Percentiles rank a stretch among this genome's conserved stretches.
Evolutionary conservation across 2,797 vertebrate species (phyloP).

Genomic region (Neoniphon sammara): DNA sequence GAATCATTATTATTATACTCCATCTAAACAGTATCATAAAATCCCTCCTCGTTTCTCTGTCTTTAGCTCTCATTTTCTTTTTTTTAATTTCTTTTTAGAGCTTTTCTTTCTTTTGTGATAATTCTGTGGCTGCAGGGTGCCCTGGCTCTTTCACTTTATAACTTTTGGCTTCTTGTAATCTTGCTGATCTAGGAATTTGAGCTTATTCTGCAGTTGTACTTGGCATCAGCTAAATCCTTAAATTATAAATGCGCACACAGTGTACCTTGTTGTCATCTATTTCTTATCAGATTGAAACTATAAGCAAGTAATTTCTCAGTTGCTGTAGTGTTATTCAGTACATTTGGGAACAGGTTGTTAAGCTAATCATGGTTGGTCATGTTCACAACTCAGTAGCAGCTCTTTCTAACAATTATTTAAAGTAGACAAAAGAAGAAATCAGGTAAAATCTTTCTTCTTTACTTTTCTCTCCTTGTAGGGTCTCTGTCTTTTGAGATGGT

Average conservation of each 20-base stretch:
- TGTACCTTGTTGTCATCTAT: not conserved
- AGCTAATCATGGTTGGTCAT: slow-evolving; percentile 31
- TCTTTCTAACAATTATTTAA: not conserved
- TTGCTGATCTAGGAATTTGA: no score
- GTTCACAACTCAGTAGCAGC: not conserved
- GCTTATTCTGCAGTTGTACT: no score
- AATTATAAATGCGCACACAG: not conserved
- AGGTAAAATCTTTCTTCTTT: slow-evolving; percentile 36
- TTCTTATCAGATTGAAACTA: not conserved
- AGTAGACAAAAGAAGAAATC: not conserved
- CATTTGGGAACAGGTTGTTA: not conserved
- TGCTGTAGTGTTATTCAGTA: slow-evolving; percentile 12
- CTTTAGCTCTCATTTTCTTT: no score
- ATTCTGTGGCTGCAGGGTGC: no score
- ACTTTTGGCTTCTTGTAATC: not conserved
- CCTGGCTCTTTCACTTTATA: no score
- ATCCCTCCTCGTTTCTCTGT: no score
- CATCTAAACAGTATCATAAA: no score
- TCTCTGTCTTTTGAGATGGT: slow-evolving; percentile 54
- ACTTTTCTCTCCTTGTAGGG: slow-evolving; percentile 70
- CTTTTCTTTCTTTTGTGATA: no score
- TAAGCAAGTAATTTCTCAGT: not conserved
- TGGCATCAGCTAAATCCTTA: not conserved
- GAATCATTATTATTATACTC: no score
- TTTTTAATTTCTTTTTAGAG: no score